Conservation (phyloP, 2,113 vertebrate species). For the Cyprinodon tularosa region DNA sequence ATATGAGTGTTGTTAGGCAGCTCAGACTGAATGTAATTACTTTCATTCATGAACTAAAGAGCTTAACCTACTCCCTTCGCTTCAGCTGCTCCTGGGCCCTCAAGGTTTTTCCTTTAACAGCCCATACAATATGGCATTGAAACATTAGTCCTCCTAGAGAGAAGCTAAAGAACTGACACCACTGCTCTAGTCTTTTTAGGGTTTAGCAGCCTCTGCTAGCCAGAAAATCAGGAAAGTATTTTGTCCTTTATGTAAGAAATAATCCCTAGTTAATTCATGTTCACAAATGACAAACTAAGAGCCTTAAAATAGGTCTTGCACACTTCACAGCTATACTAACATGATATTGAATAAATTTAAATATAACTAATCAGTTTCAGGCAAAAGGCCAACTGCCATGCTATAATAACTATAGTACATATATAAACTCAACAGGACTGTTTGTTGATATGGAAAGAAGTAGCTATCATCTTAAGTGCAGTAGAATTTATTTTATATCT, state of each 20-base stretch:
- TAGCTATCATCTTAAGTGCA: no score
- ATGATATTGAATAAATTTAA: background rate
- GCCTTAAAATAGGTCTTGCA: no score
- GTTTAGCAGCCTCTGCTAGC: background rate
- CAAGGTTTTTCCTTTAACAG: background rate
- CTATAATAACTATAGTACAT: background rate
- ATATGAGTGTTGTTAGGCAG: conserved; percentile 6
- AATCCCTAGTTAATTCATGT: background rate
- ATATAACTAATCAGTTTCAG: background rate
- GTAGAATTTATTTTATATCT: no score
- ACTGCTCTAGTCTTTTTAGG: background rate
- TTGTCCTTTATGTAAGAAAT: background rate
- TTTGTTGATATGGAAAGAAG: no score
- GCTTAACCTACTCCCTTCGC: background rate
- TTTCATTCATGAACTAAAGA: conserved; percentile 6
- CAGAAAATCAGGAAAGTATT: background rate
- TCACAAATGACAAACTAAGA: background rate
- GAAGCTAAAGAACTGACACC: background rate
- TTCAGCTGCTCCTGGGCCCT: background rate
- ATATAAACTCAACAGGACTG: no score
- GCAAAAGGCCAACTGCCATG: background rate
- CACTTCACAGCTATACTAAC: background rate
- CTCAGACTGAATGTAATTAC: conserved; percentile 18
- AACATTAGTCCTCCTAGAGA: rapidly evolving
- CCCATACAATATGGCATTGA: background rate